Conservation (phyloP, 2,113 vertebrate genomes). For the Perognathus longimembris region DNA sequence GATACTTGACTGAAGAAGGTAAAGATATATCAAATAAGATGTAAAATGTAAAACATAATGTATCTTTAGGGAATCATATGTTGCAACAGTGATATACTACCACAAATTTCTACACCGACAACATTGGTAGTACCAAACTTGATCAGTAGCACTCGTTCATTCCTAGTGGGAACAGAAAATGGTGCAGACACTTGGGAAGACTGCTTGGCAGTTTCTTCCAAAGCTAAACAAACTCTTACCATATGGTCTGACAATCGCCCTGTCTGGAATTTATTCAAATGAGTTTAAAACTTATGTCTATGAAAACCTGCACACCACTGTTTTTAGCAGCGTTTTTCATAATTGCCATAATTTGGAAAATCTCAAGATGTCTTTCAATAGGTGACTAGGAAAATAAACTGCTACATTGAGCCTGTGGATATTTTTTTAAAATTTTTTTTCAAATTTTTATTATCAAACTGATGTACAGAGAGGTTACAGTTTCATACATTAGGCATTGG, state of each 20-base stretch:
- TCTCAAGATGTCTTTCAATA: not conserved
- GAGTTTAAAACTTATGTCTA: not conserved
- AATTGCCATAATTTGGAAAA: not conserved
- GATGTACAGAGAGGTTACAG: too few relatives aligned
- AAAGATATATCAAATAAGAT: not conserved
- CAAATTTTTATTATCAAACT: too few relatives aligned
- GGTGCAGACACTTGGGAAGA: not conserved
- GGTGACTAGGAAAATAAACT: not conserved
- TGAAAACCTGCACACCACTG: not conserved
- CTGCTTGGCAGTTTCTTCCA: not conserved
- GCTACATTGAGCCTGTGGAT: not conserved
- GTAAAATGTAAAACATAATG: too few relatives aligned
- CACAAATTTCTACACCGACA: not conserved
- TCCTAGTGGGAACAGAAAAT: not conserved
- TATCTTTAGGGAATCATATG: not conserved
- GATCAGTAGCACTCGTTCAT: not conserved
- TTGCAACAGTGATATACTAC: not conserved
- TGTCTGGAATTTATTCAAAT: not conserved
- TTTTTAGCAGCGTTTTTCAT: slow-evolving; percentile 18
- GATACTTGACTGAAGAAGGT: not conserved
- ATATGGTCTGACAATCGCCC: not conserved
- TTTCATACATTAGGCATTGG: too few relatives aligned
- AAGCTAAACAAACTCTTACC: slow-evolving; percentile 2
- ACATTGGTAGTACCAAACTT: not conserved
- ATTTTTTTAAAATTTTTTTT: not conserved